Evolutionary conservation across 2,888 invertebrate species (phyloP), one percentile per base, ranked within the genome.

Genomic region (Melikaiella ostensackeni): DNA sequence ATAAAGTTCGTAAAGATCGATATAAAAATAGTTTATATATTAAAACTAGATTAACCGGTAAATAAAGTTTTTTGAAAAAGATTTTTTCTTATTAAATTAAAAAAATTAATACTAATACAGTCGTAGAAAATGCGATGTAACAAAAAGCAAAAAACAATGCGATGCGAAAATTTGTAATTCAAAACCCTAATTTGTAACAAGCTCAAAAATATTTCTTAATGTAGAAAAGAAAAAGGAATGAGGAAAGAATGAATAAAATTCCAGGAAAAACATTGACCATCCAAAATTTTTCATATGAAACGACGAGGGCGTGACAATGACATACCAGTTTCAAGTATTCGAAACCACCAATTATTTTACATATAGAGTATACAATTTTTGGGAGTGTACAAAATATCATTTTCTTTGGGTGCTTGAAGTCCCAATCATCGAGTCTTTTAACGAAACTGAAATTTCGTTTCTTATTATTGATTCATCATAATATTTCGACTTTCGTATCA

Each of bases 21-120:
- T 66, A 70, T 30, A 50, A 70, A 70, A 70, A 70, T 50, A 70
- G 24, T 27, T 50, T 9, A 27, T 42, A 27, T 19, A 30, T 27
- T 27, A 30, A 46, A 50, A n/a, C 50, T 50, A n/a, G n/a, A 50
- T n/a, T n/a, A 50, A 50, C n/a, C 0, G n/a, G 50, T 50, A n/a
- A 50, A 50, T 9, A 8, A n/a, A 8, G 9, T 50, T 19, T 50
- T 8, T 1, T 42, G 16, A n/a, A 50, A 46, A 9, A 7, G 0
- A n/a, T n/a, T 9, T 21, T 21, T 55, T 55, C 55, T 55, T 2
- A 55, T n/a, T 21, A 21, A 55, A 55, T 55, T 30, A 30, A 13
- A 57, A 11, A 57, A 57, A 21, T 46, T 8, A 27, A 24, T 13
- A 24, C 1, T 57, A 5, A 57, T 57, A 57, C 3, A 57, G 11